A percentile compares a stretch with the other conserved stretches of the same genome.
These are phyloP conservation scores for Gnathonemus echidnorhynchus DNA, from an alignment of 2,113 vertebrate species.

Conservation along the genomic window DNA sequence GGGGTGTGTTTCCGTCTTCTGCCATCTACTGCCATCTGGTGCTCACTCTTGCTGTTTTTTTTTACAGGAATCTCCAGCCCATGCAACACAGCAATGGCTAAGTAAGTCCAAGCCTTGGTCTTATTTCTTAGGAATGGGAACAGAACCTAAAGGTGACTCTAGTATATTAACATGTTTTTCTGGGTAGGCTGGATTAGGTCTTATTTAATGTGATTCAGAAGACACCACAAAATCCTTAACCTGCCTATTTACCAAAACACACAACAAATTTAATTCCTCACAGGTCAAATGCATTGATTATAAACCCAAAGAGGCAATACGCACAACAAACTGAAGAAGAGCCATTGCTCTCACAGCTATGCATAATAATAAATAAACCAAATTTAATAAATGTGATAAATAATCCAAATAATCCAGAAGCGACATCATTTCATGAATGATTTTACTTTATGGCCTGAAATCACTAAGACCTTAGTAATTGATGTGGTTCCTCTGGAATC, in stretches of 20 bases:
- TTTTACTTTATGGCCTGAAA: neutral
- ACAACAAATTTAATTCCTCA: neutral
- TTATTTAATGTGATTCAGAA: conserved; percentile 21
- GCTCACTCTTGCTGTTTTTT: neutral
- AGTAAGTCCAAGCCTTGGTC: conserved; percentile 43
- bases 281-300: neutral
- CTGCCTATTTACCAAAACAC: neutral
- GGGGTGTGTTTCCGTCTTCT: neutral
- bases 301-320: neutral
- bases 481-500: neutral
- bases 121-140: neutral
- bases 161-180: conserved; percentile 34
- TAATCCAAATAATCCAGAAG: neutral
- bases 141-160: neutral
- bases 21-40: neutral
- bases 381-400: neutral
- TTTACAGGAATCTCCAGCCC: conserved; percentile 22
- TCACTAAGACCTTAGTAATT: neutral
- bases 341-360: neutral
- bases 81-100: conserved; percentile 48
- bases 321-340: neutral
- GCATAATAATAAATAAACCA: neutral
- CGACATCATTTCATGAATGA: neutral
- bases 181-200: conserved; percentile 39
- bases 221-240: conserved; percentile 18